Evolutionary conservation across 2,797 vertebrate species (phyloP).

Genomic region (Eremophila alpestris): DNA sequence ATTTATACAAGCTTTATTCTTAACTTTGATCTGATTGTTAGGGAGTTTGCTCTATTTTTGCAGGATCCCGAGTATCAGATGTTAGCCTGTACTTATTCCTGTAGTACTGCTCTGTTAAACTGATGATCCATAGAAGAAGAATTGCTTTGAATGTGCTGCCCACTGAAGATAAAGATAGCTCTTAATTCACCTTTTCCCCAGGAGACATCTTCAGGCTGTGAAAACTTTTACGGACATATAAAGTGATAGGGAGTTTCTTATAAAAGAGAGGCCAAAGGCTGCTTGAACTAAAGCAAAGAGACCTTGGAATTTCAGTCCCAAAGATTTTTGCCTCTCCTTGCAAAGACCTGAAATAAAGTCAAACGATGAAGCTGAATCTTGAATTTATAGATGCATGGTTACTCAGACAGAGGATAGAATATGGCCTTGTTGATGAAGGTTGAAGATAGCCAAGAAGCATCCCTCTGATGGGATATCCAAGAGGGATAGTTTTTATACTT

Average conservation of each 20-base stretch:
- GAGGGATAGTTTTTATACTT: background rate
- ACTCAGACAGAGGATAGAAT: background rate
- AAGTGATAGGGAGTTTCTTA: background rate
- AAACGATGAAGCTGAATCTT: background rate
- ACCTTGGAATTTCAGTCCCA: background rate
- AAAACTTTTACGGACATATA: background rate
- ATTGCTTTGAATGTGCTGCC: background rate
- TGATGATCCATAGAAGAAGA: background rate
- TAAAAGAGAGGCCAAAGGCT: background rate
- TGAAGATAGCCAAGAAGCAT: background rate
- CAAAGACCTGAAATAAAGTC: background rate
- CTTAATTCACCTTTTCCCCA: background rate
- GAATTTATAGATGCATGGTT: background rate
- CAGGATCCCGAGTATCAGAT: background rate
- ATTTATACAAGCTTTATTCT: background rate
- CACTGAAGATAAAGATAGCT: background rate
- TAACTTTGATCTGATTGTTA: background rate
- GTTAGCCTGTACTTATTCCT: background rate
- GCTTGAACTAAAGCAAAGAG: background rate
- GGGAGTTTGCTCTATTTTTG: background rate
- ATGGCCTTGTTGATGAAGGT: background rate
- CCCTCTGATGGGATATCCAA: background rate
- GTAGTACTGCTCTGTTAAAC: background rate
- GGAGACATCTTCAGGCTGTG: background rate
- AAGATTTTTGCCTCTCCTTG: background rate